These are phyloP conservation scores for Trichonephila inaurata DNA, from an alignment of 1,140 invertebrate species.

Conservation along the genomic window DNA sequence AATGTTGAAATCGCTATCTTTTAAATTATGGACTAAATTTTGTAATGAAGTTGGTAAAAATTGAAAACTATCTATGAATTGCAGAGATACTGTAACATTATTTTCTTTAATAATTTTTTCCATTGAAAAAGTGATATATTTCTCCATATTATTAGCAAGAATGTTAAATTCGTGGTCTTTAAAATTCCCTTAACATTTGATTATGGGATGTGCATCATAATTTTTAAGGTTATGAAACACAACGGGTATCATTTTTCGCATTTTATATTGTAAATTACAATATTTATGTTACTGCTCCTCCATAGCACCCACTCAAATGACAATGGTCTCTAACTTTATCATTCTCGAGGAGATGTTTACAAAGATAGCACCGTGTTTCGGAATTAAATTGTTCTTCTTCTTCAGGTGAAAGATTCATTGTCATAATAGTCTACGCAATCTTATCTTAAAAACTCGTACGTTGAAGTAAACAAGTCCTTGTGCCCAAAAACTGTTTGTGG, in stretches of 20 bases:
- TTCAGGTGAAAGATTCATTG: no score
- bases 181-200: neutral
- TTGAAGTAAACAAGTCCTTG: neutral
- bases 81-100: neutral
- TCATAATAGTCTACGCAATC: neutral
- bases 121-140: conserved; percentile 11
- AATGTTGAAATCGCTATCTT: neutral
- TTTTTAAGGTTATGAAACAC: neutral
- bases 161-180: no score
- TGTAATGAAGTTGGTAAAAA: neutral
- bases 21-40: neutral
- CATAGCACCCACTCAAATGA: no score
- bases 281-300: no score
- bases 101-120: no score
- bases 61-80: neutral
- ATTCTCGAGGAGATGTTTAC: no score
- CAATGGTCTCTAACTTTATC: no score
- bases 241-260: neutral
- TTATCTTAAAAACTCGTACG: neutral
- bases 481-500: neutral
- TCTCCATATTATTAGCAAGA: neutral
- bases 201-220: neutral
- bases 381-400: no score
- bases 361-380: no score
- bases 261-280: neutral